Evolutionary conservation across 2,113 vertebrate species (phyloP), one percentile per base, ranked within the genome.

Genomic region (Cynoglossus semilaevis): DNA sequence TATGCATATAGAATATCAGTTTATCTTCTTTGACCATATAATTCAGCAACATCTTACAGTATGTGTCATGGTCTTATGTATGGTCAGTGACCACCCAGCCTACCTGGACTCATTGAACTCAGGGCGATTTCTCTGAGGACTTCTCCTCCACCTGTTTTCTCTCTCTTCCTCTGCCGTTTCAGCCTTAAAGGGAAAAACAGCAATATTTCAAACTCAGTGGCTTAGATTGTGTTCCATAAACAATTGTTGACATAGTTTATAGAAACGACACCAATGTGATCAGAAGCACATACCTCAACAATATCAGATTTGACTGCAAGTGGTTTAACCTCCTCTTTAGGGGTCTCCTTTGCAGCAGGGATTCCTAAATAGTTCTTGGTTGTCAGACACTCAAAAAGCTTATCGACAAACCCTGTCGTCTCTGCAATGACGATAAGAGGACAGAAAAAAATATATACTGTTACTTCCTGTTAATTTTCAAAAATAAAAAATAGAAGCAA

Each of bases 361-460:
- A 78, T 89, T 67, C 87, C 90, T 65, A 92, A 76, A 66, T 99
- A 99, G 85, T 94, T 94, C 88, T 97, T 97, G 40, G 94, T 97
- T 60, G 92, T 93, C 45, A 99, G 87, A 86, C 94, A 94, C 87
- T 99, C 96, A 85, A 99, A 99, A 44, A 99, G 94, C 88, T 97
- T 98, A 89, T 99, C 95, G 58, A 99, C 96, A 92, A 99, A 99
- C 61, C 92, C 94, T 57, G 93, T 92, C 29, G 97, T 99, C 90
- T 99, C 97, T 99, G 88, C 58, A 70, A 80, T 59, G 54, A 77
- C n/a, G n/a, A n/a, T 59, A 6, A 29, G 22, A 29, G 22, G 22
- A 29, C 2, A 29, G 22, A 29, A 6, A 29, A 29, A 29, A 6
- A 29, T 29, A 29, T 29, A 29, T 29, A 29, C 22, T 29, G 22